Conservation (phyloP, 30 jellyfish, hydroid and myxozoan genomes). For the Turritopsis dohrnii region DNA sequence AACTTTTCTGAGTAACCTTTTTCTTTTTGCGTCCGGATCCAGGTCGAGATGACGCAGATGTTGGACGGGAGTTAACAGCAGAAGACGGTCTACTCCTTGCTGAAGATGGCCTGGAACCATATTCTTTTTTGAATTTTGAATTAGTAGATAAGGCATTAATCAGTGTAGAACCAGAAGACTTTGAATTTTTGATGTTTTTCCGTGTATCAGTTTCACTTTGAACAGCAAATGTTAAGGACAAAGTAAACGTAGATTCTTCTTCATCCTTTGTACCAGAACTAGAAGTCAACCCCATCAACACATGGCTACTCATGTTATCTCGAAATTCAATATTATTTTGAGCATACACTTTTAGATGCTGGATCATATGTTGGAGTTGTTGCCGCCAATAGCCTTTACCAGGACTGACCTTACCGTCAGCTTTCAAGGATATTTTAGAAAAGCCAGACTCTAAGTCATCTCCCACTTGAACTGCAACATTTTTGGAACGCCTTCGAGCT, state of each 20-base stretch:
- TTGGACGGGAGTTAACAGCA: conserved; percentile 22
- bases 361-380: conserved; percentile 72
- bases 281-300: neutral
- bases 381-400: conserved; percentile 98
- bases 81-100: conserved; percentile 28
- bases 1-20: conserved; percentile 37
- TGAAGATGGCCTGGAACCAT: conserved; percentile 23
- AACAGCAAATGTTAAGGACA: conserved; percentile 42
- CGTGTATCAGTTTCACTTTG: conserved; percentile 39
- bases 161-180: conserved; percentile 47
- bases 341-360: conserved; percentile 83
- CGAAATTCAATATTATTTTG: conserved; percentile 76
- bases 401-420: conserved; percentile 50
- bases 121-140: conserved; percentile 13
- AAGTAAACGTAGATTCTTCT: conserved; percentile 39
- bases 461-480: conserved; percentile 32
- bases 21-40: conserved; percentile 14
- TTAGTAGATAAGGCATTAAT: conserved; percentile 54
- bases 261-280: conserved; percentile 40
- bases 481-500: neutral
- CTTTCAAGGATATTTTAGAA: neutral
- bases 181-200: conserved; percentile 35
- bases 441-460: conserved; percentile 3
- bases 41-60: conserved; percentile 13
- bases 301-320: conserved; percentile 52